Base-by-base conservation (phyloP, 2,797 vertebrate genomes). In the Brachymystax lenok region DNA sequence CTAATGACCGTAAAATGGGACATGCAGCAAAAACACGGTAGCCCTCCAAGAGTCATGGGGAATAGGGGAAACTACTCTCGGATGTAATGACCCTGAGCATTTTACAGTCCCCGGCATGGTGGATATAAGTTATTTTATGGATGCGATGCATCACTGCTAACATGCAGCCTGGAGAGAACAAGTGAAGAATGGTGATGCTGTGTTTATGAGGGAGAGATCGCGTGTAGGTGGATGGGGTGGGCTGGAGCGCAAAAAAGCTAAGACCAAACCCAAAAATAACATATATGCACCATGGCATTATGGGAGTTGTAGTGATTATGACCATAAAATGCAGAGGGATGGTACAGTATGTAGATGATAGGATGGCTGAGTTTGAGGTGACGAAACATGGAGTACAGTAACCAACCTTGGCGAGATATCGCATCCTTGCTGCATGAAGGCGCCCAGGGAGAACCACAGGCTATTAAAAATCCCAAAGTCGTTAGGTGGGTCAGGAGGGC, bases 361-460 rank as follows among this genome's bases (percentile, higher is more conserved):
- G 40, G 40, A 46, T 46, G 10, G 40, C 40, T 46, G 40, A 46
- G 40, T 46, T 46, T 84, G 78, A 87, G 86, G 83, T 86, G 85
- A 86, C 82, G 84, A 82, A 79, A 75, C 87, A 79, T 87, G 92
- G 88, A 87, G 84, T 72, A 95, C 77, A 87, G 74, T 85, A 84
- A 99, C 98, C 95, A 98, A 99, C 98, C 98, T 99, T 98, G 98
- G 98, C 92, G 98, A 99, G 95, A 99, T 99, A 97, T 99, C 97
- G 95, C 98, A 99, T 97, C 98, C 98, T 97, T 99, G 98, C 96
- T 98, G 97, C 98, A 99, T 98, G 97, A 99, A 99, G 95, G 98
- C 98, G 91, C 97, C 97, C 96, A 99, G 96, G 92, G 97, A 99
- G 95, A 99, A 99, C 98, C 98, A 99, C 92, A 99, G 96, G 95